These are phyloP conservation scores for Aulostomus chinensis DNA, from an alignment of 2,797 vertebrate species.

Conservation along the genomic window DNA sequence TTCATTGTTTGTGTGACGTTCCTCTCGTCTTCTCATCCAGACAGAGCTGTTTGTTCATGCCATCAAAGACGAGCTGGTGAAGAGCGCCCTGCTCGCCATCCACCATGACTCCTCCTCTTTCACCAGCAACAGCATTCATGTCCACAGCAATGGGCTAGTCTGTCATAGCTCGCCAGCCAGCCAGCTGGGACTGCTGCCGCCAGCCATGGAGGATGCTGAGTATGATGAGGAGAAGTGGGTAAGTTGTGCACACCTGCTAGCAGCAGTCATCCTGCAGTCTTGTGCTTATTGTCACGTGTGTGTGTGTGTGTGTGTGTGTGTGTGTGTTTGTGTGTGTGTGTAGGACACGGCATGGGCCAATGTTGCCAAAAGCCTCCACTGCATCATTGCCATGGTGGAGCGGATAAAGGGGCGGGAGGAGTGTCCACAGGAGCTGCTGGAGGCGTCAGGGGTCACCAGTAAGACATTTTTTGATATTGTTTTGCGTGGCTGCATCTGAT, in stretches of 20 bases:
- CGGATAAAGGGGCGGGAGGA: slow-evolving; percentile 82
- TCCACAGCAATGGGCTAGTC: background rate
- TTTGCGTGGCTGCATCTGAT: background rate
- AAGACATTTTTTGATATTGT: too few relatives aligned
- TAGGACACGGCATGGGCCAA: slow-evolving; percentile 93
- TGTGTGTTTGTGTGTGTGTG: slow-evolving; percentile 65
- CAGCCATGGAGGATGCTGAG: slow-evolving; percentile 77
- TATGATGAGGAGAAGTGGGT: slow-evolving; percentile 94
- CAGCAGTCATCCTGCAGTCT: too few relatives aligned
- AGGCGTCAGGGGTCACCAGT: slow-evolving; percentile 72
- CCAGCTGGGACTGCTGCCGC: slow-evolving; percentile 41
- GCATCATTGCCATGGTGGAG: slow-evolving; percentile 88
- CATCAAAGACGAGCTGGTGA: slow-evolving; percentile 92
- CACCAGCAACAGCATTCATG: background rate
- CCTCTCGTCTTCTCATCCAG: slow-evolving; percentile 54
- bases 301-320: background rate
- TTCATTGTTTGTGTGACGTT: too few relatives aligned
- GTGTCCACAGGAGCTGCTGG: slow-evolving; percentile 23
- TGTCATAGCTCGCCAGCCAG: slow-evolving; percentile 24
- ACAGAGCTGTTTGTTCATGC: slow-evolving; percentile 89
- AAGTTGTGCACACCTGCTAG: too few relatives aligned
- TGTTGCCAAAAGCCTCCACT: slow-evolving; percentile 90
- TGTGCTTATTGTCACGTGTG: background rate
- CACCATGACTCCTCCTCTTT: slow-evolving; percentile 48
- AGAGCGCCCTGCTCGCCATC: slow-evolving; percentile 86